Conservation (phyloP, 1,140 invertebrate species). For the Brachionus sp. region DNA sequence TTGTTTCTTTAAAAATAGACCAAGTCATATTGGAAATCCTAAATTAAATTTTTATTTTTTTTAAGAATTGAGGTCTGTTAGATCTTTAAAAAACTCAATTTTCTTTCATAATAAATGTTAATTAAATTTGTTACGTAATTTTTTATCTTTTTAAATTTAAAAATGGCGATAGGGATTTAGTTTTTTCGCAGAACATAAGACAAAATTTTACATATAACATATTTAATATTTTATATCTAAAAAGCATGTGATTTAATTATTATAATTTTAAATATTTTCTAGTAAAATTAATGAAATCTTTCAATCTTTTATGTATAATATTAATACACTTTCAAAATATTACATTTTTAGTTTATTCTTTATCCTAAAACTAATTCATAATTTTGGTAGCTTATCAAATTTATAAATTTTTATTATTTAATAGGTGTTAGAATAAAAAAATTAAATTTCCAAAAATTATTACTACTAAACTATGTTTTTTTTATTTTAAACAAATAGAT, state of each 20-base stretch:
- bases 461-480: too few relatives aligned
- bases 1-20: too few relatives aligned
- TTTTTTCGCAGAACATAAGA: neutral
- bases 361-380: neutral
- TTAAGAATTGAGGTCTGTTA: too few relatives aligned
- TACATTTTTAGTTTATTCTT: neutral
- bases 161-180: neutral
- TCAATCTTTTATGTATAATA: neutral
- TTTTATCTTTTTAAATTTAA: neutral
- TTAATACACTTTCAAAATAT: too few relatives aligned
- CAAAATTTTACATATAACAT: neutral
- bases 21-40: too few relatives aligned
- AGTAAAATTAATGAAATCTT: neutral
- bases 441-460: neutral
- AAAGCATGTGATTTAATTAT: neutral
- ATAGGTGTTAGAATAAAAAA: neutral
- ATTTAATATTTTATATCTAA: neutral
- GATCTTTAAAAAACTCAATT: too few relatives aligned
- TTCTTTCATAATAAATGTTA: neutral
- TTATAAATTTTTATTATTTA: neutral
- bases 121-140: neutral
- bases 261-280: neutral
- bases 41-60: too few relatives aligned
- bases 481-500: too few relatives aligned
- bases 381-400: neutral